Base-by-base conservation (phyloP, 2,888 invertebrate genomes). In the Sericinus montela region DNA sequence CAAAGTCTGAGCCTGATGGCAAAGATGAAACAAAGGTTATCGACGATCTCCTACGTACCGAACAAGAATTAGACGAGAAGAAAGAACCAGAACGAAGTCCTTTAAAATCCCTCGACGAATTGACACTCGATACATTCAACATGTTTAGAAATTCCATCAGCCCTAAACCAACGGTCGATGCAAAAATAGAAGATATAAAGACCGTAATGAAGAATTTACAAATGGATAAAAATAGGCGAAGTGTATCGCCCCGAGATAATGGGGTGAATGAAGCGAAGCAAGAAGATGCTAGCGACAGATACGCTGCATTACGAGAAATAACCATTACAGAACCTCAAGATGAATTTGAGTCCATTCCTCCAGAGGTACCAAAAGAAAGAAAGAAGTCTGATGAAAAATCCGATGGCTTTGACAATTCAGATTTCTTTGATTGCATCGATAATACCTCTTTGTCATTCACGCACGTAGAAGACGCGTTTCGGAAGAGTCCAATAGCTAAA, bases 261-360 rank as follows among this genome's bases (percentile, higher is more conserved):
- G 81, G 72, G 1, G 68, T 72, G 32, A 72, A 80, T 1, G 86
- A 87, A 19, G 53, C 63, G 0, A 90, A 89, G 55, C 71, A 63
- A 3, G 90, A 90, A 49, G 77, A 83, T 44, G 59, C 62, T 15
- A 80, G 78, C 59, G 95, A 95, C 75, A 92, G 93, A 62, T 96
- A 96, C 69, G 96, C 96, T 0, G 96, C 96, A 0, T 75, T 96
- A 42, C 87, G 96, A 0, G 95, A 95, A 67, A 92, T 93, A 9
- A 94, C 94, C 30, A 84, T 92, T 47, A 93, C 92, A 0, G 92
- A 93, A 65, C 88, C 82, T 39, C 86, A 70, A 60, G 92, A 91
- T 7, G 92, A 91, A 49, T 83, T 81, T 48, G 87, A 88, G 55
- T 87, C 85, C 0, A 55, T 88, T 25, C 89, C 89, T 0, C 80